Evolutionary conservation across 1,140 invertebrate genomes (phyloP), one percentile per base, ranked within the genome.

Genomic region (Holcopasites calliopsidis): DNA sequence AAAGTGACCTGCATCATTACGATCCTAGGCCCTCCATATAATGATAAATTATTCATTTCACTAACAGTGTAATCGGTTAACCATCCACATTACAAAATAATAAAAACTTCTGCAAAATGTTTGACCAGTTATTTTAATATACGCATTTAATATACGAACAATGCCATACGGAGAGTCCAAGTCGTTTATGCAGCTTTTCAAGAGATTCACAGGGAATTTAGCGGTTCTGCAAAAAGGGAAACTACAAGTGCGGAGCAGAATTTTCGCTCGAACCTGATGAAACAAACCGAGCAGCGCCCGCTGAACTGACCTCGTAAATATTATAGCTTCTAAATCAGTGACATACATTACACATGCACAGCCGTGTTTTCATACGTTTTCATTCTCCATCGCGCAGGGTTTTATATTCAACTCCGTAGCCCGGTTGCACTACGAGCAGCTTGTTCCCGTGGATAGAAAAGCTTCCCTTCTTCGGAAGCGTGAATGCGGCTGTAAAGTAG

Each of bases 341-440:
- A n/a, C n/a, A n/a, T n/a, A n/a, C n/a, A n/a, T n/a, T n/a, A n/a
- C n/a, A n/a, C 13, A 54, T 7, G 38, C 3, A 5, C 42, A 10
- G 11, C 1, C 18, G 28, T 28, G 47, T 72, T 64, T 64, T 54
- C 33, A 50, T 71, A 13, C 44, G n/a, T 13, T 26, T 49, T 18
- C 33, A 44, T 61, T 61, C 33, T 52, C 21, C 60, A 42, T 54
- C 40, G 33, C 33, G 18, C 18, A 8, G 47, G 28, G 62, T 72
- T 72, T 72, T 50, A 49, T 28, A 72, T 64, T 54, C 35, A 64
- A 64, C 18, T 6, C n/a, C n/a, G 35, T 66, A 23, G 64, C 49
- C 49, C 35, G 62, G 64, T 61, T 71, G 10, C 21, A n/a, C 8
- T 8, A 3, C 11, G 44, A 10, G 18, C 18, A n/a, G 23, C n/a